Conservation (phyloP, 2,113 vertebrate genomes). For the Zosterops lateralis region DNA sequence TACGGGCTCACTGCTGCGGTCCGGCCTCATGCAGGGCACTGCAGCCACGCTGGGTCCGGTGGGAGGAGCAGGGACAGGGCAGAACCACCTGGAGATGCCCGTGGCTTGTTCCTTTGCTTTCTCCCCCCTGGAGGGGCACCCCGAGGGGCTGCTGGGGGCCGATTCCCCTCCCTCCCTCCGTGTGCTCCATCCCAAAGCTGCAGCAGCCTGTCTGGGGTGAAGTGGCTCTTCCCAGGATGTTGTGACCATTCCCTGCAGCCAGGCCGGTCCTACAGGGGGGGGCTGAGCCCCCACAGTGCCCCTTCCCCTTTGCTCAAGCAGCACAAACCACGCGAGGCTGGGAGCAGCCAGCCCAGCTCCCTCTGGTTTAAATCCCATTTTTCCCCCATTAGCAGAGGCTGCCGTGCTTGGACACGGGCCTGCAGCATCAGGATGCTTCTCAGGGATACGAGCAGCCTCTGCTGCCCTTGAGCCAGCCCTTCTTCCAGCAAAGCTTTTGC, state of each 20-base stretch:
- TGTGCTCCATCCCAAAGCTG: fast-evolving
- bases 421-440: neutral
- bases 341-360: neutral
- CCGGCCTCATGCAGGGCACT: fast-evolving
- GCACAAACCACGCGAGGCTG: neutral
- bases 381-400: fast-evolving
- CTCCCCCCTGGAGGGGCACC: fast-evolving
- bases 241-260: neutral
- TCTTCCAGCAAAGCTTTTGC: neutral
- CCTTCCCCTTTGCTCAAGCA: neutral
- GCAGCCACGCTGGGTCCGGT: fast-evolving
- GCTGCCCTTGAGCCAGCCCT: neutral
- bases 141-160: fast-evolving
- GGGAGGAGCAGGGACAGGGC: neutral
- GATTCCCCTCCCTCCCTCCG: fast-evolving
- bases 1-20: fast-evolving
- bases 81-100: neutral
- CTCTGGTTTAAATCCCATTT: fast-evolving
- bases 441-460: neutral
- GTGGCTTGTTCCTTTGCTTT: fast-evolving
- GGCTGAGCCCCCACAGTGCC: neutral
- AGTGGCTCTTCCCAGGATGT: fast-evolving
- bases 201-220: neutral
- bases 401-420: fast-evolving
- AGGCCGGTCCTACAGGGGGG: fast-evolving